Conservation (phyloP, 2,113 vertebrate genomes). For the Scophthalmus maximus region DNA sequence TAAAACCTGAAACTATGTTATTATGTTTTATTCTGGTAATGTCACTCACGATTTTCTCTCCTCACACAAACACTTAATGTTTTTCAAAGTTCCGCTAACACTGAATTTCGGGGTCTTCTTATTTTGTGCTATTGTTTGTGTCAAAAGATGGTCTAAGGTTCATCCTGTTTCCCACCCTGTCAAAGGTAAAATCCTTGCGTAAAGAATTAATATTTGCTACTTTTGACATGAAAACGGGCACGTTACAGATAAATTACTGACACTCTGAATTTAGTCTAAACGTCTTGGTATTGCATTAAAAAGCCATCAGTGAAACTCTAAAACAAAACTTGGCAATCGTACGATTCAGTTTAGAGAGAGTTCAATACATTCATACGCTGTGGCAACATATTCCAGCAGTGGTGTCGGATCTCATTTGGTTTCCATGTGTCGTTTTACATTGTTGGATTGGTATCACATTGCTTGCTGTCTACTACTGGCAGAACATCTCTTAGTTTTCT, state of each 20-base stretch:
- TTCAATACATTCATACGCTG: background rate
- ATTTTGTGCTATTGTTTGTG: slow-evolving; percentile 22
- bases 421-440: slow-evolving; percentile 29
- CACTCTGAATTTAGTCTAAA: background rate
- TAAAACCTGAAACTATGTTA: background rate
- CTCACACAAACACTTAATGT: background rate
- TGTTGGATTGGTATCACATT: slow-evolving; percentile 31
- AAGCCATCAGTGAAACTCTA: slow-evolving; percentile 31
- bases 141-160: slow-evolving; percentile 14
- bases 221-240: slow-evolving; percentile 27
- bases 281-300: slow-evolving; percentile 17
- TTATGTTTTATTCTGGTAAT: background rate
- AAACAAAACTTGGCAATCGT: slow-evolving; percentile 22
- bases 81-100: background rate
- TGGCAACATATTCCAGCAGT: slow-evolving; percentile 1
- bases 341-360: slow-evolving; percentile 7
- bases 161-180: slow-evolving; percentile 53
- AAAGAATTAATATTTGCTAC: slow-evolving; percentile 23
- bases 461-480: slow-evolving; percentile 57
- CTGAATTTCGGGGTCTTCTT: background rate
- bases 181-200: slow-evolving; percentile 35
- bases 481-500: slow-evolving; percentile 68
- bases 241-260: slow-evolving; percentile 28
- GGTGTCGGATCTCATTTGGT: slow-evolving; percentile 42
- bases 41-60: background rate